phyloP scores from a whole-genome alignment of 2,113 vertebrate genomes.

The Brachirus orientalis region DNA sequence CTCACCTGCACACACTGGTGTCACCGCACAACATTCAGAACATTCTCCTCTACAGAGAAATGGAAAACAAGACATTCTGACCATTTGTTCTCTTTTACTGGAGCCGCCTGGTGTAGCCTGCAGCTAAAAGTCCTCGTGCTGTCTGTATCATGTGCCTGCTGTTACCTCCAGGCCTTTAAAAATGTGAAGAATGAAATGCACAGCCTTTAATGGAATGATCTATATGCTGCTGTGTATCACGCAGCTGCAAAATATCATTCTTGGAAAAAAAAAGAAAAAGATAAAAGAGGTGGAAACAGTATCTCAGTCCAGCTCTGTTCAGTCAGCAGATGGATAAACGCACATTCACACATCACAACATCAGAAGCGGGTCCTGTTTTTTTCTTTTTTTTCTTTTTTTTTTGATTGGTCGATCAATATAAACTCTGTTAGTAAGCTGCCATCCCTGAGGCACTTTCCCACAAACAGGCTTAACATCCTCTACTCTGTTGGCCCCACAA shows the following conservation, averaged over 20 bases:
- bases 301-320: background rate
- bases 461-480: constrained; percentile 70
- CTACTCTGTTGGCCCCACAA: constrained; percentile 22
- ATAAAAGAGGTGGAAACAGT: background rate
- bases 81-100: background rate
- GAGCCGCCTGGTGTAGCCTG: background rate
- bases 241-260: too few relatives aligned
- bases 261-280: too few relatives aligned
- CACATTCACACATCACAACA: constrained; percentile 19
- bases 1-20: background rate
- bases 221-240: too few relatives aligned
- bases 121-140: constrained; percentile 26
- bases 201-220: constrained; percentile 18
- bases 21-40: background rate
- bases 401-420: constrained; percentile 72
- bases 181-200: constrained; percentile 52
- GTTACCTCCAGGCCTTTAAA: constrained; percentile 17
- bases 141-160: background rate
- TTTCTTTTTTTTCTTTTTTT: constrained; percentile 39
- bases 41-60: constrained; percentile 6
- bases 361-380: too few relatives aligned
- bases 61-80: constrained; percentile 11
- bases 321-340: background rate
- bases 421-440: constrained; percentile 58
- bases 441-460: constrained; percentile 75